Percentiles rank a stretch among this genome's conserved stretches.
These are phyloP conservation scores for Encarsia formosa DNA, from an alignment of 2,888 invertebrate genomes.

Conservation along the genomic window DNA sequence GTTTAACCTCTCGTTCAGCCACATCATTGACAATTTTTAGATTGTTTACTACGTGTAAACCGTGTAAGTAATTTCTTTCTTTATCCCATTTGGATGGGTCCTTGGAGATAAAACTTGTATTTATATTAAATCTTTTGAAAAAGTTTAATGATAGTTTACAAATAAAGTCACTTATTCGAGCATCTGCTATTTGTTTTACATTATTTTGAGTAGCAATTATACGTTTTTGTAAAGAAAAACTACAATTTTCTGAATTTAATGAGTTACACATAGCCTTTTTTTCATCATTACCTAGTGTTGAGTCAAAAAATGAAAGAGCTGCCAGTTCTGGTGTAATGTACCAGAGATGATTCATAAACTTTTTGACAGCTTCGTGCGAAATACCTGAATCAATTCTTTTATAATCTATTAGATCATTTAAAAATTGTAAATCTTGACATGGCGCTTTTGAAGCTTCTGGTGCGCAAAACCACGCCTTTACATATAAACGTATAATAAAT, in stretches of 20 bases:
- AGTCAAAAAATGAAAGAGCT: slow-evolving; percentile 5
- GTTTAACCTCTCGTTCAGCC: too few species aligned
- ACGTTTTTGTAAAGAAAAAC: not conserved
- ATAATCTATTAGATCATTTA: not conserved
- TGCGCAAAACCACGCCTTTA: slow-evolving; percentile 9
- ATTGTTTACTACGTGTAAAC: too few species aligned
- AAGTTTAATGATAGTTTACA: too few species aligned
- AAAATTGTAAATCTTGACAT: slow-evolving; percentile 3
- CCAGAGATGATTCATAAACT: slow-evolving; percentile 9
- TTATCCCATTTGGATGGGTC: too few species aligned
- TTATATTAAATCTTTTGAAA: too few species aligned
- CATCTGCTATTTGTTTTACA: not conserved
- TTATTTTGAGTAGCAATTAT: not conserved
- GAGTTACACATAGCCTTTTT: not conserved
- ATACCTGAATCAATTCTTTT: slow-evolving; percentile 1
- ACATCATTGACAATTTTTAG: too few species aligned
- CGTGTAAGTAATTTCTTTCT: too few species aligned
- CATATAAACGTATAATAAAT: slow-evolving; percentile 8
- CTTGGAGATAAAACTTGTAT: too few species aligned
- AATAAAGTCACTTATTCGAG: not conserved
- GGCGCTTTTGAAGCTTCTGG: slow-evolving; percentile 4
- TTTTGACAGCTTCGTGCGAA: not conserved
- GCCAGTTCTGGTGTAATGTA: slow-evolving; percentile 1
- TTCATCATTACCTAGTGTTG: not conserved
- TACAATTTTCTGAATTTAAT: not conserved